Evolutionary conservation across 2,888 invertebrate genomes (phyloP).

Genomic region (Orthonychiurus folsomi): DNA sequence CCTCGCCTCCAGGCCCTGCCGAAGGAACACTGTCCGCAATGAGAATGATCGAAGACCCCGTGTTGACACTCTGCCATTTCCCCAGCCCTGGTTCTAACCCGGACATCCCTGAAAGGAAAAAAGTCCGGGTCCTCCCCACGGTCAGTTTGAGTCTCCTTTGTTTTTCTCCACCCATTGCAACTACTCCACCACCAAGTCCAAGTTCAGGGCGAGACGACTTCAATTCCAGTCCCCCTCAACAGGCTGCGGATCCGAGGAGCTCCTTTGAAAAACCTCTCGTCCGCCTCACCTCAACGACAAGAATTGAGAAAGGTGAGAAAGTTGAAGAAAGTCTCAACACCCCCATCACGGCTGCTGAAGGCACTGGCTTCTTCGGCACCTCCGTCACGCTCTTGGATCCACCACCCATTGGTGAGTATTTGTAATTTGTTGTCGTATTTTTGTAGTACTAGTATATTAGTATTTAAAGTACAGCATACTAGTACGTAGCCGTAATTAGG

Average conservation of each 20-base stretch:
- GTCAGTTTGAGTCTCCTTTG: slow-evolving; percentile 40
- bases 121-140: slow-evolving; percentile 39
- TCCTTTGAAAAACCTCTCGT: slow-evolving; percentile 43
- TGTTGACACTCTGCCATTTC: slow-evolving; percentile 41
- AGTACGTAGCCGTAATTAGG: no score
- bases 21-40: slow-evolving; percentile 39
- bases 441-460: no score
- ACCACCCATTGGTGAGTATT: slow-evolving; percentile 76
- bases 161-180: slow-evolving; percentile 40
- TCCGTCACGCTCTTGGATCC: slow-evolving; percentile 74
- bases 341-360: slow-evolving; percentile 86
- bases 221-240: neutral
- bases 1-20: slow-evolving; percentile 22
- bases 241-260: neutral
- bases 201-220: slow-evolving; percentile 14
- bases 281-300: slow-evolving; percentile 20
- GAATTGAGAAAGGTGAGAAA: slow-evolving; percentile 44
- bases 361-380: slow-evolving; percentile 85
- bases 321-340: slow-evolving; percentile 84
- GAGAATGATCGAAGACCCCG: slow-evolving; percentile 42
- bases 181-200: slow-evolving; percentile 38
- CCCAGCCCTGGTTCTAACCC: slow-evolving; percentile 41
- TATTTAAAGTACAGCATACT: no score
- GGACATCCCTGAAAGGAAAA: slow-evolving; percentile 40
- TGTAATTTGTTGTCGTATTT: no score